Evolutionary conservation across 2,113 vertebrate genomes (phyloP), one percentile per base, ranked within the genome.

Genomic region (Lamprotornis superbus): DNA sequence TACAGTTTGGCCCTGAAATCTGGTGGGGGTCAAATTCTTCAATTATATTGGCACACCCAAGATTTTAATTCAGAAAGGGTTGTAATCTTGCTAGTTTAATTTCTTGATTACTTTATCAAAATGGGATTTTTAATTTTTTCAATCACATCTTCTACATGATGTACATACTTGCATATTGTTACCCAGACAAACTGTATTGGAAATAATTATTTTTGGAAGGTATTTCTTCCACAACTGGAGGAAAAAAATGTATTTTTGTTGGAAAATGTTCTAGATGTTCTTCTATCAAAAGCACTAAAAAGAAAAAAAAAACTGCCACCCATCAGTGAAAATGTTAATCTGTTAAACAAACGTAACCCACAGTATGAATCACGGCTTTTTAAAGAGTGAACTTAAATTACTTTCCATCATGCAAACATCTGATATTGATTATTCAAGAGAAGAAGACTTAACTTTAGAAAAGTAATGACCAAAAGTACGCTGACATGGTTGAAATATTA

Each of bases 401-500:
- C 74, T 89, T 91, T 79, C 81, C 65, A 24, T 59, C 95, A 97
- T 97, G 95, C 96, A 98, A 95, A 84, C 64, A 89, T 87, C 91
- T 96, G 90, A 85, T 37, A 93, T 28, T 33, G 46, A 93, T 40
- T 87, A 95, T 86, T 91, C 89, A 83, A 97, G 87, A 92, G 87
- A 80, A 96, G 57, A 75, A 52, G 46, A 79, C 31, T 76, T 85
- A 55, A 92, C 37, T 93, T 84, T 2, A 91, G 63, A 69, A 70
- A 95, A 91, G 57, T 61, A 95, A 83, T 61, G 70, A 96, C 91
- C 87, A 94, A 95, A 95, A 70, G 60, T 64, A 91, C 67, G 25
- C 61, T 82, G 85, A 89, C 86, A 88, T 64, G 67, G 60, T 37
- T 84, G 91, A 93, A 76, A 63, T 88, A 94, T 46, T 92, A 63